Evolutionary conservation across 2,888 invertebrate species (phyloP), one percentile per base, ranked within the genome.

Genomic region (Pandemis heparana): DNA sequence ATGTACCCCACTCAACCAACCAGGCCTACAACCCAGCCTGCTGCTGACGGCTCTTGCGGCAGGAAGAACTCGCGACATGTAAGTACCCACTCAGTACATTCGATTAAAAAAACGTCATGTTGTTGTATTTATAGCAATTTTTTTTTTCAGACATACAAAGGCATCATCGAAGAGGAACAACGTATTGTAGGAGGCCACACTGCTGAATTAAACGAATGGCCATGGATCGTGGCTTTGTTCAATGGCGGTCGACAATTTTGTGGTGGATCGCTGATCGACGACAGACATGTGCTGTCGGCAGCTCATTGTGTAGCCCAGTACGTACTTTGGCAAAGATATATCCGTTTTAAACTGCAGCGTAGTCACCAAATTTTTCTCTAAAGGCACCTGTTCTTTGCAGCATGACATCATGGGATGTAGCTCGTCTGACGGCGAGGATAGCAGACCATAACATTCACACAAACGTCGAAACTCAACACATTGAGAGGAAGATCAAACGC

Each of bases 251-350:
- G 97, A 46, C 98, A 98, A 87, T 98, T 98, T 89, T 98, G 98
- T 85, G 98, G 98, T 1, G 98, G 98, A 10, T 97, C 98, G 0
- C 93, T 98, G 61, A 97, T 98, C 76, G 97, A 98, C 82, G 95
- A 96, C 77, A 90, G 87, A 67, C 98, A 98, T 83, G 96, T 98
- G 65, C 91, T 98, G 14, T 97, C 98, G 1, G 98, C 98, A 3
- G 98, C 98, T 1, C 98, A 98, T 91, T 98, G 98, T 87, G 97
- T 98, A 39, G 97, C 97, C 43, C 97, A 97, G 98, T 98, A 94
- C 96, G 96, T 79, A 70, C 7, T 39, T 14, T 68, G 16, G 16
- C 53, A 41, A 53, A 39, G 5, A 32, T n/a, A 38, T n/a, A 53
- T 41, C 51, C 46, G 16, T 43, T 43, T 43, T 41, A 43, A 61